phyloP scores from a whole-genome alignment of 64 coral and sea anemone species.

The Stichodactyla helianthus region DNA sequence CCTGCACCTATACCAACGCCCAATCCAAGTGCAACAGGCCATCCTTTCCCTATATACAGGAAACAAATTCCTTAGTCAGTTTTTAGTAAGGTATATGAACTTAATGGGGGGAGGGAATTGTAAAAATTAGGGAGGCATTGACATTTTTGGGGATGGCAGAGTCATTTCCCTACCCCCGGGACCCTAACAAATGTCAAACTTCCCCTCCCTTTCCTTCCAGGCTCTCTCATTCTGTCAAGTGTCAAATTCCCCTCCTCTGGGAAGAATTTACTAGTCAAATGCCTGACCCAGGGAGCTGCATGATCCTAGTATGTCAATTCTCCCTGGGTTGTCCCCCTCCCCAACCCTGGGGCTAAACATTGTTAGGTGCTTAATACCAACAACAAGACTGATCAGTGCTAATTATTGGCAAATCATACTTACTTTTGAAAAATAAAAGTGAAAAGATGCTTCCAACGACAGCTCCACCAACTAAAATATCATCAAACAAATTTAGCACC shows the following conservation, averaged over 20 bases:
- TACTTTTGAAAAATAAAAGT: conserved; percentile 96
- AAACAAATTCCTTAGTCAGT: not conserved
- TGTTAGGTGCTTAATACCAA: no score
- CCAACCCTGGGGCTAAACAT: not conserved
- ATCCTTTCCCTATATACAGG: conserved; percentile 52
- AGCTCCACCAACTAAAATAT: conserved; percentile 71
- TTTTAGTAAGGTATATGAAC: no score
- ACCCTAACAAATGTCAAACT: no score
- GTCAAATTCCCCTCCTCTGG: no score
- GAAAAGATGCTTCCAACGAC: conserved; percentile 72
- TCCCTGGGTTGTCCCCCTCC: not conserved
- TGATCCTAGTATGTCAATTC: no score
- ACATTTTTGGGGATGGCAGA: no score
- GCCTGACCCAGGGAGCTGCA: no score
- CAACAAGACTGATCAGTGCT: not conserved
- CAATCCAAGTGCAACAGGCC: conserved; percentile 84
- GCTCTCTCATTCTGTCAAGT: no score
- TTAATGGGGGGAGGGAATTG: not conserved
- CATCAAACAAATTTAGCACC: conserved; percentile 4
- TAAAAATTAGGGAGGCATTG: not conserved
- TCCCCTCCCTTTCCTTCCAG: no score
- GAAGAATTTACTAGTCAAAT: no score
- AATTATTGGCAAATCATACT: conserved; percentile 6
- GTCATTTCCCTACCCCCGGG: no score
- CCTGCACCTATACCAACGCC: conserved; percentile 84